Evolutionary conservation across 2,888 invertebrate genomes (phyloP).

Genomic region (Drosophila birchii): DNA sequence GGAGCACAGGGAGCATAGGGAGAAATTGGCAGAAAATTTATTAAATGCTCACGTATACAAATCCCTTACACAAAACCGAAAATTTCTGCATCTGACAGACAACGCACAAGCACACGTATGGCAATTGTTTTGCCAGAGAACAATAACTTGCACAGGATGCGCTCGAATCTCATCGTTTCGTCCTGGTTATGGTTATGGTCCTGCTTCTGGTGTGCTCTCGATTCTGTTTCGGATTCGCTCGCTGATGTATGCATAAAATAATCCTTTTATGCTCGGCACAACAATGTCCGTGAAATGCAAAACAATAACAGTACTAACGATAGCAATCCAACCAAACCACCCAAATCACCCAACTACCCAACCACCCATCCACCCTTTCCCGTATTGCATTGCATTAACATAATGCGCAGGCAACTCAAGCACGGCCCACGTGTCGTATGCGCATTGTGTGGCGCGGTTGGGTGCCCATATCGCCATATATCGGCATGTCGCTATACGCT

Average conservation of each 20-base stretch:
- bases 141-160: conserved; percentile 81
- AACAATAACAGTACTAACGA: conserved; percentile 77
- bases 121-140: conserved; percentile 78
- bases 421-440: conserved; percentile 65
- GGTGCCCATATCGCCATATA: conserved; percentile 16
- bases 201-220: conserved; percentile 7
- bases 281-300: conserved; percentile 82
- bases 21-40: conserved; percentile 79
- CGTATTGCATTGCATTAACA: conserved; percentile 66
- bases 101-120: conserved; percentile 32
- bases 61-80: conserved; percentile 79
- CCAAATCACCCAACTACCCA: not conserved
- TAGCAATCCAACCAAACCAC: conserved; percentile 28
- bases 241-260: conserved; percentile 81
- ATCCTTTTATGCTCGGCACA: conserved; percentile 79
- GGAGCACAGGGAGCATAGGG: conserved; percentile 24
- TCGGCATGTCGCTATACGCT: conserved; percentile 24
- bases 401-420: conserved; percentile 79
- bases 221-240: conserved; percentile 25
- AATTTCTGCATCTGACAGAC: conserved; percentile 75
- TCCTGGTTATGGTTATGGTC: conserved; percentile 20
- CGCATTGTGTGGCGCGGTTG: conserved; percentile 56
- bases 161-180: conserved; percentile 40
- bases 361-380: not conserved
- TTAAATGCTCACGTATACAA: conserved; percentile 81